Base-by-base conservation (phyloP, 1,140 invertebrate species). In the Diabrotica virgifera region DNA sequence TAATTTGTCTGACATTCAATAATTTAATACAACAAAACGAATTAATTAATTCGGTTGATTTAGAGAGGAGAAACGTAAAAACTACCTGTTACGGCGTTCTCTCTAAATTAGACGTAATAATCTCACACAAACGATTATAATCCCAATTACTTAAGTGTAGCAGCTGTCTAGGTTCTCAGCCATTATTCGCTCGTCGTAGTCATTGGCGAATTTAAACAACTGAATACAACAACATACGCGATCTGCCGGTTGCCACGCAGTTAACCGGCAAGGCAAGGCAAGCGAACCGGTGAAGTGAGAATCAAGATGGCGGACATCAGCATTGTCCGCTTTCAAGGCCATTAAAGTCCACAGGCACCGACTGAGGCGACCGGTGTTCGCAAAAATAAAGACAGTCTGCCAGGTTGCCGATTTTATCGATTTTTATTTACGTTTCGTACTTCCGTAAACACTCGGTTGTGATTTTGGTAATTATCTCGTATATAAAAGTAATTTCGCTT, bases 271-370 rank as follows among this genome's bases (percentile, higher is more conserved):
- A 24, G 24, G n/a, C n/a, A n/a, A n/a, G 40, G 40, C 40, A 46
- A 46, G 40, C 40, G 40, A 46, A 46, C 40, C 40, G 40, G 40
- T 46, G 40, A 46, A 46, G 40, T 46, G 40, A 46, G 40, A 46
- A 10, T n/a, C 40, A 46, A 46, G n/a, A 46, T 46, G 40, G 40
- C 40, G 40, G n/a, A 8, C n/a, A 46, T 46, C 40, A 46, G 8
- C 40, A 46, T n/a, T 46, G 40, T 46, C 40, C 40, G 40, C 40
- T 46, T 46, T 46, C 40, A 46, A 46, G 40, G 40, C n/a, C 40
- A 46, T 46, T 46, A 46, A 46, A 46, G n/a, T 46, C 40, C 40
- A 46, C 40, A 46, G n/a, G n/a, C 40, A 46, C n/a, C 8, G 24
- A 24, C 24, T n/a, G 40, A 8, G 40, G 40, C 40, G 40, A 46